phyloP scores from a whole-genome alignment of 1,140 invertebrate genomes.

The Scylla paramamosain region DNA sequence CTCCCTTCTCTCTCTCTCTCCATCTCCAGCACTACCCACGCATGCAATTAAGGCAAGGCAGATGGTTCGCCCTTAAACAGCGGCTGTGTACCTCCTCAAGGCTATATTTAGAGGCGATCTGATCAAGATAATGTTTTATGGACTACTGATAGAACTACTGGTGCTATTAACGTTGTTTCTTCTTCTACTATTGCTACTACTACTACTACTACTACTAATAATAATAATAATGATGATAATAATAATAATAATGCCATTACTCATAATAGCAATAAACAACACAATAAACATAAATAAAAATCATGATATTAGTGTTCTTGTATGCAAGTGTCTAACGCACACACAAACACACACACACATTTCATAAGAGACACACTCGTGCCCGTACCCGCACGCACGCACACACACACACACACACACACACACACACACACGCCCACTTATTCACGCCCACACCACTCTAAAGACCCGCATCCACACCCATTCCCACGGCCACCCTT shows the following conservation, averaged over 20 bases:
- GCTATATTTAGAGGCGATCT: not conserved
- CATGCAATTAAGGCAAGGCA: not conserved
- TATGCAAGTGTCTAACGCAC: too few relatives aligned
- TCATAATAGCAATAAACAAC: too few relatives aligned
- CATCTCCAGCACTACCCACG: not conserved
- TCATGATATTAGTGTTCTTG: too few relatives aligned
- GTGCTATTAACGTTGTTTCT: not conserved
- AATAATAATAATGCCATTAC: too few relatives aligned
- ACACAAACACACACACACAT: too few relatives aligned
- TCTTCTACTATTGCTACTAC: not conserved
- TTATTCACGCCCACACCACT: not conserved
- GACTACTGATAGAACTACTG: not conserved
- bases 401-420: too few relatives aligned
- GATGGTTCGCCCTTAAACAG: not conserved
- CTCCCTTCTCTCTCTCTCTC: not conserved
- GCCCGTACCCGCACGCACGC: too few relatives aligned
- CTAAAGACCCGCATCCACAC: not conserved
- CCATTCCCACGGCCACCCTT: not conserved
- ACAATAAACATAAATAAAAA: too few relatives aligned
- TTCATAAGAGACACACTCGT: too few relatives aligned
- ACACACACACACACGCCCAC: too few relatives aligned
- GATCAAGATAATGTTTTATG: not conserved
- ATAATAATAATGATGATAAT: too few relatives aligned
- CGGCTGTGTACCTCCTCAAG: not conserved
- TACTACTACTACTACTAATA: too few relatives aligned